These are phyloP conservation scores for Oriolus oriolus DNA, from an alignment of 2,113 vertebrate genomes.

Conservation along the genomic window DNA sequence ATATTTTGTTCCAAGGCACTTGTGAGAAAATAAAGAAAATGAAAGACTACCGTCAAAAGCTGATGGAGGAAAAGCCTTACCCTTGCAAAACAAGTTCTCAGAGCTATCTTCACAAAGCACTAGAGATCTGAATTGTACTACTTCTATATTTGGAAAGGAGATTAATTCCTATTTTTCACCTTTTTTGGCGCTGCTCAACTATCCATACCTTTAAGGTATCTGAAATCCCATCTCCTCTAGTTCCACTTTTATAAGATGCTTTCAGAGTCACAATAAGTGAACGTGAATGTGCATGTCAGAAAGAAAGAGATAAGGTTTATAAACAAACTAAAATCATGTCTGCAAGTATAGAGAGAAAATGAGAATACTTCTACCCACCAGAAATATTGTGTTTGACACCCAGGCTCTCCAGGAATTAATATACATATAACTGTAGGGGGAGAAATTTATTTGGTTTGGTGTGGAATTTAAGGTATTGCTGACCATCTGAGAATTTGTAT, in stretches of 20 bases:
- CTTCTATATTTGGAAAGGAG: neutral
- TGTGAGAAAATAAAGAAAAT: constrained; percentile 22
- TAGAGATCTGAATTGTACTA: neutral
- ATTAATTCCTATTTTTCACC: neutral
- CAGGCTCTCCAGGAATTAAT: neutral
- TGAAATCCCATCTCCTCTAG: neutral
- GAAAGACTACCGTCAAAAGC: neutral
- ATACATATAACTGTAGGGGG: neutral
- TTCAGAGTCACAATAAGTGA: neutral
- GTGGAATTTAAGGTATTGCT: neutral
- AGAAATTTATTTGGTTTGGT: neutral
- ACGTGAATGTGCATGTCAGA: neutral
- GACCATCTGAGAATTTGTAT: neutral
- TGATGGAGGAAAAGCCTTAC: neutral
- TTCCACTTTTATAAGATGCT: neutral
- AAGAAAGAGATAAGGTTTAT: neutral
- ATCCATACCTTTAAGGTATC: neutral
- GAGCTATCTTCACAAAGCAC: neutral
- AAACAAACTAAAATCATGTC: neutral
- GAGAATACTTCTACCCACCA: neutral
- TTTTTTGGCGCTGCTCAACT: neutral
- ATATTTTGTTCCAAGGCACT: constrained; percentile 21
- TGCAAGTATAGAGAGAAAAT: neutral
- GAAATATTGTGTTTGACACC: neutral
- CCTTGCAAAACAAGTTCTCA: neutral